Evolutionary conservation across 2,797 vertebrate genomes (phyloP), one percentile per base, ranked within the genome.

Genomic region (Nannoperca australis): DNA sequence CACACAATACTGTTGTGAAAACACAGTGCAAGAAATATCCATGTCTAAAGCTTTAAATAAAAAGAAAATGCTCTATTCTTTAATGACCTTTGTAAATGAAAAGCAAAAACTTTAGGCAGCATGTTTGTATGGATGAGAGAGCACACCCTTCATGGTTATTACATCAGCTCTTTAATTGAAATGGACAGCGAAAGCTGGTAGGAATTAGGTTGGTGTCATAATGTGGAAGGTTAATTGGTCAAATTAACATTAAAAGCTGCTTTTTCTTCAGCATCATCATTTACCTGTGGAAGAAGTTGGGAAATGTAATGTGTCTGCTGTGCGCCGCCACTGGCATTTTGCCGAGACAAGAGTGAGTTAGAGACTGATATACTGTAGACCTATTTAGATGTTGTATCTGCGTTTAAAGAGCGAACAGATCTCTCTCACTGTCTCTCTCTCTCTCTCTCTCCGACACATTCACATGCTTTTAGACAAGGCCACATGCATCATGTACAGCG

Each of bases 211-310:
- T 75, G 51, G 56, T 70, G 45, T 71, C 49, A 73, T 83, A 84
- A 75, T 69, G 44, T 70, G 42, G 73, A 78, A 86, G 77, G 60
- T 84, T 82, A 83, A 80, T 74, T 82, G 64, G n/a, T 70, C 44
- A 75, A 84, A 88, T 81, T 79, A 73, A 80, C 71, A 65, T 74
- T 70, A 79, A 84, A 65, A 66, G 42, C 69, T 44, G 50, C 7
- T 71, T 77, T 65, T 60, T 75, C 62, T 55, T n/a, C 36, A 44
- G 49, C 42, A 42, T 82, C 32, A 60, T 72, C 47, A 78, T 80
- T 70, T 79, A 78, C 7, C 20, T 12, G 8, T 27, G 17, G 53
- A 79, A 69, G 36, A 49, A 40, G 69, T 77, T 51, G 40, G 50
- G 60, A 72, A 72, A 76, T 34, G 17, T 58, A 62, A 70, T 76